phyloP scores from a whole-genome alignment of 2,797 vertebrate species.

The Sebastes itinus region DNA sequence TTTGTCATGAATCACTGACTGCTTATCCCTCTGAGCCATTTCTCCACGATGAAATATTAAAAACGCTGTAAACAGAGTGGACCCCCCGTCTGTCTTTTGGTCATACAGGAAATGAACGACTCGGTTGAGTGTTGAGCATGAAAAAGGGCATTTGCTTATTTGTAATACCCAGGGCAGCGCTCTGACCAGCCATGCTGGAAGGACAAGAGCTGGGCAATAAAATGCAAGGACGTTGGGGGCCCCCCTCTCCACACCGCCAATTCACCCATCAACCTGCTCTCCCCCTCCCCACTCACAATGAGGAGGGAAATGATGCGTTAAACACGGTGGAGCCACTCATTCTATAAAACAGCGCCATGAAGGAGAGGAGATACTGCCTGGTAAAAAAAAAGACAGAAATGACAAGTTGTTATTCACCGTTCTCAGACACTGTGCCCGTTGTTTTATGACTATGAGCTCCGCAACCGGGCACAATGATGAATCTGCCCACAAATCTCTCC shows the following conservation, averaged over 20 bases:
- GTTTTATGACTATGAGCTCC: conserved; percentile 52
- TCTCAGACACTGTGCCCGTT: conserved; percentile 40
- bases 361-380: conserved; percentile 60
- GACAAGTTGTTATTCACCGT: conserved; percentile 72
- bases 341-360: conserved; percentile 66
- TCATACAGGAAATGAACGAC: conserved; percentile 14
- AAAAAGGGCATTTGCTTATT: conserved; percentile 53
- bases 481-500: conserved; percentile 44
- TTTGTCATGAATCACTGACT: conserved; percentile 47
- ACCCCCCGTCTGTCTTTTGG: background rate
- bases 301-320: conserved; percentile 77
- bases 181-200: conserved; percentile 72
- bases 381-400: conserved; percentile 53
- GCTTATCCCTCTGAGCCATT: conserved; percentile 40
- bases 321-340: conserved; percentile 72
- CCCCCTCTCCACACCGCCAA: background rate
- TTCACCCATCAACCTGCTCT: conserved; percentile 39
- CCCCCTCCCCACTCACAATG: conserved; percentile 54
- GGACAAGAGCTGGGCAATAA: conserved; percentile 71
- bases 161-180: conserved; percentile 58
- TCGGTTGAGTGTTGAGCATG: conserved; percentile 17
- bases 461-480: conserved; percentile 30
- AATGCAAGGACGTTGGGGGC: conserved; percentile 69
- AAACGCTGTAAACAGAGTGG: conserved; percentile 30
- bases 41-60: conserved; percentile 34